These are phyloP conservation scores for Axinella damicornis DNA, from an alignment of 37 sponge, comb jelly and placozoan genomes.

Conservation along the genomic window DNA sequence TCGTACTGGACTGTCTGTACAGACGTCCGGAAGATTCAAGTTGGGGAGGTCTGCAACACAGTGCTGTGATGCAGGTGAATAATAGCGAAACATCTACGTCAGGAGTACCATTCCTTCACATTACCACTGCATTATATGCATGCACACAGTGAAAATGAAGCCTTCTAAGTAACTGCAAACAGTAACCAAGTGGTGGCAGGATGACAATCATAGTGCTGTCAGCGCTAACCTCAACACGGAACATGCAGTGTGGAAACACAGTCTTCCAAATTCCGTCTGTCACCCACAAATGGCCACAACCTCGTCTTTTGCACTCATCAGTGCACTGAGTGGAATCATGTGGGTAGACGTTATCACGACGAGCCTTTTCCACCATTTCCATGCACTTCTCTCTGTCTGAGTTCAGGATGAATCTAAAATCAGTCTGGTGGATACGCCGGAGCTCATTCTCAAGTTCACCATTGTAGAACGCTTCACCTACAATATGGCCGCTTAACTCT, in stretches of 20 bases:
- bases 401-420: neutral
- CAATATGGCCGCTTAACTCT: neutral
- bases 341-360: slow-evolving; percentile 9
- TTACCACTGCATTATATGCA: no score
- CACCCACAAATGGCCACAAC: slow-evolving; percentile 66
- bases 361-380: slow-evolving; percentile 24
- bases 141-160: no score
- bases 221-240: slow-evolving; percentile 42
- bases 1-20: slow-evolving; percentile 29
- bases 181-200: no score
- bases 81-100: no score
- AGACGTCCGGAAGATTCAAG: slow-evolving; percentile 38
- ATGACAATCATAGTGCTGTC: no score
- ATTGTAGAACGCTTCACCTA: slow-evolving; percentile 21
- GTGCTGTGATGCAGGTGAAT: no score
- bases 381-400: slow-evolving; percentile 27
- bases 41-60: slow-evolving; percentile 13
- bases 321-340: slow-evolving; percentile 15
- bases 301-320: slow-evolving; percentile 17
- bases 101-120: no score
- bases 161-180: no score
- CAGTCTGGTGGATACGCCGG: neutral
- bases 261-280: slow-evolving; percentile 68
- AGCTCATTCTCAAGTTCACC: slow-evolving; percentile 39
- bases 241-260: slow-evolving; percentile 66